Percentiles rank a stretch among this genome's conserved stretches.
Evolutionary conservation across 2,888 invertebrate genomes (phyloP).

Genomic region (Caenorhabditis macrosperma): DNA sequence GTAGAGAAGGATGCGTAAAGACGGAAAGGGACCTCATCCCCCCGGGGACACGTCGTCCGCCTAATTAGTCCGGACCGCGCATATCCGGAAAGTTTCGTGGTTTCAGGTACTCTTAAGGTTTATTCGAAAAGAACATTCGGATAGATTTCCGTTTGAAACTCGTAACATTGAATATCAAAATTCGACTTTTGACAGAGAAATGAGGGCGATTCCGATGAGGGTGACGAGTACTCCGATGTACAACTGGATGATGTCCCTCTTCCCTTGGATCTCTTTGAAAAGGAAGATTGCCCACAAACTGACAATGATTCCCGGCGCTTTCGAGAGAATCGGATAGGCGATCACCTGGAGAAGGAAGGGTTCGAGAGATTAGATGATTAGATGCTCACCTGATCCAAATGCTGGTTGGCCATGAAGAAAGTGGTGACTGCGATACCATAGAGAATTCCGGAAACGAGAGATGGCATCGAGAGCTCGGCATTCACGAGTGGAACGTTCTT

Average conservation of each 20-base stretch:
- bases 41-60: not conserved
- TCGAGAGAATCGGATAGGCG: slow-evolving; percentile 67
- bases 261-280: slow-evolving; percentile 70
- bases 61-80: not conserved
- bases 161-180: slow-evolving; percentile 46
- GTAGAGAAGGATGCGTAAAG: not conserved
- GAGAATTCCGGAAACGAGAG: slow-evolving; percentile 62
- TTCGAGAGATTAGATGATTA: too few relatives aligned
- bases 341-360: too few relatives aligned
- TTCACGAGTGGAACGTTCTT: slow-evolving; percentile 68
- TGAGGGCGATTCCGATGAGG: slow-evolving; percentile 61
- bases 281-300: slow-evolving; percentile 69
- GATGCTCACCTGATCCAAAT: slow-evolving; percentile 66
- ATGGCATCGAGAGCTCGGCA: slow-evolving; percentile 65
- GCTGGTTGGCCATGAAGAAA: slow-evolving; percentile 69
- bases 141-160: too few relatives aligned
- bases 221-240: slow-evolving; percentile 60
- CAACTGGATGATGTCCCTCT: slow-evolving; percentile 59
- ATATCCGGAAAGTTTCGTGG: not conserved
- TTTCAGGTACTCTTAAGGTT: too few relatives aligned
- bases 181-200: slow-evolving; percentile 70
- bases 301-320: slow-evolving; percentile 66
- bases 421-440: slow-evolving; percentile 64
- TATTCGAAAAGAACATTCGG: too few relatives aligned
- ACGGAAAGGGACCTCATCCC: not conserved